Percentiles rank a stretch among this genome's conserved stretches.
phyloP scores from a whole-genome alignment of 37 sponge, comb jelly and placozoan species.

The Bolinopsis microptera region DNA sequence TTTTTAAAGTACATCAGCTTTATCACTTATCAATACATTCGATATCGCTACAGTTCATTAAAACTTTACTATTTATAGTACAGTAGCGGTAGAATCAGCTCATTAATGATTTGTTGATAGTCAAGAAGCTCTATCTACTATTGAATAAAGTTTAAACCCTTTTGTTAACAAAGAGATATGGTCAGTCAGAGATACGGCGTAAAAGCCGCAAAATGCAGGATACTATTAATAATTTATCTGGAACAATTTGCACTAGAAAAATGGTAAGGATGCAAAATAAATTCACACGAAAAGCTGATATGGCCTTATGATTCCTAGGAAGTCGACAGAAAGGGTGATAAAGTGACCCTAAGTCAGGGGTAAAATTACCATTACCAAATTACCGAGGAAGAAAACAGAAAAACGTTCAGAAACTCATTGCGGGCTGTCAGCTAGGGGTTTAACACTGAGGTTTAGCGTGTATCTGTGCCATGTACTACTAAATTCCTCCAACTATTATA shows the following conservation, averaged over 20 bases:
- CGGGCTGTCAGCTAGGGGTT: neutral
- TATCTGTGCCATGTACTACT: neutral
- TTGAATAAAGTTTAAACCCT: neutral
- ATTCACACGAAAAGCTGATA: too few relatives aligned
- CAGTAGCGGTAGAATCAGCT: neutral
- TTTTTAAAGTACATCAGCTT: neutral
- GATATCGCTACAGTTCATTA: neutral
- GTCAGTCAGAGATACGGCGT: neutral
- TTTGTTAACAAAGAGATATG: neutral
- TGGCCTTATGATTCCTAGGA: too few relatives aligned
- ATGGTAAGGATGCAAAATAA: too few relatives aligned
- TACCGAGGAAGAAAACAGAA: neutral
- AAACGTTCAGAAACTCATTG: neutral
- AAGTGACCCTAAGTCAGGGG: too few relatives aligned
- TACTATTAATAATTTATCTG: too few relatives aligned
- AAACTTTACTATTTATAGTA: neutral
- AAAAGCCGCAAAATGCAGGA: too few relatives aligned
- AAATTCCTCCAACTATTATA: too few relatives aligned
- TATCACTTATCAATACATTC: neutral
- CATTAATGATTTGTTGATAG: neutral
- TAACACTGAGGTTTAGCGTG: neutral
- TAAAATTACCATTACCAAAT: too few relatives aligned
- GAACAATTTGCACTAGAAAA: too few relatives aligned
- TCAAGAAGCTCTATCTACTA: neutral
- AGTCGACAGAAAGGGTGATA: too few relatives aligned